Evolutionary conservation across 2,888 invertebrate genomes (phyloP).

Genomic region (Archaeoteleia sp.): DNA sequence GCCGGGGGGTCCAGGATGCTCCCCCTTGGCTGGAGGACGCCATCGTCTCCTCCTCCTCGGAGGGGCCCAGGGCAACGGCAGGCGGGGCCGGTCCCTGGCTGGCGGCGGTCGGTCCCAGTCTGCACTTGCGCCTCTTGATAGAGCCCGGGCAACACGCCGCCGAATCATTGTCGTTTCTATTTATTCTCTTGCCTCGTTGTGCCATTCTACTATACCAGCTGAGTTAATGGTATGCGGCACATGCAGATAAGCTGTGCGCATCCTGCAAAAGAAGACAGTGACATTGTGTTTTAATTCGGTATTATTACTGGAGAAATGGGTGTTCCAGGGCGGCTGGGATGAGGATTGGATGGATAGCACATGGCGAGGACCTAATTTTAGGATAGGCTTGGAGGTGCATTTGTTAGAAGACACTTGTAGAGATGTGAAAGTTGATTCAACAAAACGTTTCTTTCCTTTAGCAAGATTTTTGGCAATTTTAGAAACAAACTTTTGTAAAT

Average conservation of each 20-base stretch:
- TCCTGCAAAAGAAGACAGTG: constrained; percentile 67
- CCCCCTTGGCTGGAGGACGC: constrained; percentile 75
- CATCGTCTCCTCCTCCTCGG: constrained; percentile 77
- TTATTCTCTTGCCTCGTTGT: constrained; percentile 86
- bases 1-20: constrained; percentile 86
- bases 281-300: too few relatives aligned
- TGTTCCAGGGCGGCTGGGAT: too few relatives aligned
- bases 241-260: constrained; percentile 71
- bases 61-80: constrained; percentile 73
- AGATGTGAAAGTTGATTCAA: too few relatives aligned
- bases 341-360: too few relatives aligned
- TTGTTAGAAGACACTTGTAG: too few relatives aligned
- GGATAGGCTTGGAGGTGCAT: too few relatives aligned
- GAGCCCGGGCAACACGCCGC: constrained; percentile 78
- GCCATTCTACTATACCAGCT: constrained; percentile 79
- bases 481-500: too few relatives aligned
- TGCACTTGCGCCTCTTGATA: constrained; percentile 85
- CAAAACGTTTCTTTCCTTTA: too few relatives aligned
- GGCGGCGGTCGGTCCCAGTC: constrained; percentile 76
- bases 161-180: constrained; percentile 82
- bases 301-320: too few relatives aligned
- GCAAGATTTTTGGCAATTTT: too few relatives aligned
- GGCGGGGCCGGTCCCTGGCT: constrained; percentile 72
- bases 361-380: too few relatives aligned
- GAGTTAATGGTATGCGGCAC: constrained; percentile 73